These are phyloP conservation scores for Octonoba sinensis DNA, from an alignment of 2,888 invertebrate species.

Conservation along the genomic window DNA sequence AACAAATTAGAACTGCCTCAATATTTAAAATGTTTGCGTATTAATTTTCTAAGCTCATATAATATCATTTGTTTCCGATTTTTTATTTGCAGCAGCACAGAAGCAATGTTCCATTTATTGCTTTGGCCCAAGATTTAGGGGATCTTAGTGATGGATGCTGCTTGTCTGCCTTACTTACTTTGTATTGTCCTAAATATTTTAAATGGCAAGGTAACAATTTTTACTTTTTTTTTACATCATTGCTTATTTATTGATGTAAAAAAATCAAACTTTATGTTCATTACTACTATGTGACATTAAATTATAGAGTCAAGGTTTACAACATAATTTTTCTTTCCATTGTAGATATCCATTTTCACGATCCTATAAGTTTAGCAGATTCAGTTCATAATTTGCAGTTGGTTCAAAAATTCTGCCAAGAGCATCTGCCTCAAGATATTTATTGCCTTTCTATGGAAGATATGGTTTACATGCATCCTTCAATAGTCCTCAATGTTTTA, in stretches of 20 bases:
- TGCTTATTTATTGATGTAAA: not conserved
- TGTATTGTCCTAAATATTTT: slow-evolving; percentile 88
- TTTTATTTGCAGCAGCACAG: slow-evolving; percentile 30
- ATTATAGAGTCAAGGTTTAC: no score
- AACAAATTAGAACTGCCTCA: no score
- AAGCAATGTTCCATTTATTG: slow-evolving; percentile 69
- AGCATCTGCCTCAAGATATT: slow-evolving; percentile 86
- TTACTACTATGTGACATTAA: no score
- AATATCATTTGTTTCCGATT: not conserved
- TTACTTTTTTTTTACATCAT: not conserved
- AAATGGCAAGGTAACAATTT: slow-evolving; percentile 76
- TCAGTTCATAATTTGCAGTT: slow-evolving; percentile 91
- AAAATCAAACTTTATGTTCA: not conserved
- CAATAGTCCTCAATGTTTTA: slow-evolving; percentile 90
- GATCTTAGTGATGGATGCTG: slow-evolving; percentile 93
- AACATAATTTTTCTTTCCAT: slow-evolving; percentile 9
- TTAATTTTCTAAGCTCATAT: no score
- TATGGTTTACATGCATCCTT: slow-evolving; percentile 91
- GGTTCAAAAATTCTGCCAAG: slow-evolving; percentile 87
- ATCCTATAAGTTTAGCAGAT: slow-evolving; percentile 85
- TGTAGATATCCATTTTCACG: slow-evolving; percentile 68
- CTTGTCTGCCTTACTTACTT: slow-evolving; percentile 87
- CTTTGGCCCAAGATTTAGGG: slow-evolving; percentile 81
- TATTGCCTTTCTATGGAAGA: slow-evolving; percentile 97
- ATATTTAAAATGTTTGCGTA: no score